phyloP scores from a whole-genome alignment of 1,140 invertebrate species.

The Camponotus vicinus region DNA sequence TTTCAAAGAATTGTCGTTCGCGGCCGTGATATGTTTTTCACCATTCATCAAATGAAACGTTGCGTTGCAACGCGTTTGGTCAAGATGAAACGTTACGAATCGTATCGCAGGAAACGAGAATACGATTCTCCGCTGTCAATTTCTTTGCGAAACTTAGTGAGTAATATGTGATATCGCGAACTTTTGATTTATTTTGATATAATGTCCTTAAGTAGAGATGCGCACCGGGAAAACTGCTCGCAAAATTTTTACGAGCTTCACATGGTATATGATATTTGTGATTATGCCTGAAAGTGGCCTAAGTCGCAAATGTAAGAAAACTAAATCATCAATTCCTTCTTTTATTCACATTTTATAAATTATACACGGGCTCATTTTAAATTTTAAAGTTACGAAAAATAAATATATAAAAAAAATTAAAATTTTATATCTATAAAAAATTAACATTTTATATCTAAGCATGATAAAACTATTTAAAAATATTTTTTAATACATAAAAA shows the following conservation, averaged over 20 bases:
- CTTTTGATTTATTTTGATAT: slow-evolving; percentile 75
- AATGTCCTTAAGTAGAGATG: slow-evolving; percentile 63
- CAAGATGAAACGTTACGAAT: slow-evolving; percentile 47
- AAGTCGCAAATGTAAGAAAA: slow-evolving; percentile 28
- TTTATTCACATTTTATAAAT: not conserved
- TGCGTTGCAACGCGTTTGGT: slow-evolving; percentile 52
- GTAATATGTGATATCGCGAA: slow-evolving; percentile 62
- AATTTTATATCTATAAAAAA: slow-evolving; percentile 29
- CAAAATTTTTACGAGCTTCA: slow-evolving; percentile 13
- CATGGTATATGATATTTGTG: slow-evolving; percentile 30
- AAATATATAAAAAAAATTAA: not conserved
- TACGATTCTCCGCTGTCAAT: slow-evolving; percentile 63
- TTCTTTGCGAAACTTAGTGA: slow-evolving; percentile 66
- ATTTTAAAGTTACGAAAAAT: slow-evolving; percentile 9
- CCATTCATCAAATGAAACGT: slow-evolving; percentile 65
- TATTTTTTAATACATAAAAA: not conserved
- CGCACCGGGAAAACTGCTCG: slow-evolving; percentile 25
- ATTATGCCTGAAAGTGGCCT: slow-evolving; percentile 30
- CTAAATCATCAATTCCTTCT: not conserved
- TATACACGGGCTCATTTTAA: slow-evolving; percentile 1
- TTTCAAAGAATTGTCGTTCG: slow-evolving; percentile 64
- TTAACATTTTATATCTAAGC: slow-evolving; percentile 23
- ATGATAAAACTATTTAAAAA: slow-evolving; percentile 13
- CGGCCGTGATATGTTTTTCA: slow-evolving; percentile 76
- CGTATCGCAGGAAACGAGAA: slow-evolving; percentile 44